Conservation (phyloP, 2,113 vertebrate genomes). For the rabbit (Oryctolagus cuniculus) region DNA sequence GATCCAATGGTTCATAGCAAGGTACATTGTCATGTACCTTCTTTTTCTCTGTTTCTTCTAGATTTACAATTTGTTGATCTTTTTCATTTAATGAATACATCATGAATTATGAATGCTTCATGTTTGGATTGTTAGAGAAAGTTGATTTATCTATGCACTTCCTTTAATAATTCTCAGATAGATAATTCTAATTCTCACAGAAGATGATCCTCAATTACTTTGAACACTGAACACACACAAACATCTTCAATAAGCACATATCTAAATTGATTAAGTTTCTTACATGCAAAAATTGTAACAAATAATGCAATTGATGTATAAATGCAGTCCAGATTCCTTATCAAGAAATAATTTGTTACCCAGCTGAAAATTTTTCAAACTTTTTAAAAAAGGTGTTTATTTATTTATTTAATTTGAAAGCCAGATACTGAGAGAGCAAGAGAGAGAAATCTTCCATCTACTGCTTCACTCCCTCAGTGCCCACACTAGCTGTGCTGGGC, state of each 20-base stretch:
- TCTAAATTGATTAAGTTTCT: slow-evolving; percentile 51
- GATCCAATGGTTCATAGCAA: neutral
- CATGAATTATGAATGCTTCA: neutral
- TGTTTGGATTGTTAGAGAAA: neutral
- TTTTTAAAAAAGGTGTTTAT: too few relatives aligned
- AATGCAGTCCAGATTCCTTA: neutral
- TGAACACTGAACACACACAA: slow-evolving; percentile 63
- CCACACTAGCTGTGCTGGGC: too few relatives aligned
- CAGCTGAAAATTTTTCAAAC: neutral
- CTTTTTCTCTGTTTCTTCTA: neutral
- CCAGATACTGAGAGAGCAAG: too few relatives aligned
- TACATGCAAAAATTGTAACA: slow-evolving; percentile 69
- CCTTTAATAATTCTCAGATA: neutral
- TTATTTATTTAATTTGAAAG: too few relatives aligned
- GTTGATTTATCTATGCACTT: neutral
- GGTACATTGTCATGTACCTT: neutral
- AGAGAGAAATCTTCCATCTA: too few relatives aligned
- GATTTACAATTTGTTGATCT: neutral
- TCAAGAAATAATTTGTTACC: neutral
- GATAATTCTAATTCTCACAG: neutral
- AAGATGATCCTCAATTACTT: slow-evolving; percentile 64
- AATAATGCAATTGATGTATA: neutral
- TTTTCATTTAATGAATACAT: neutral
- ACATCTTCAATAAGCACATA: slow-evolving; percentile 64
- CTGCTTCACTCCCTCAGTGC: too few relatives aligned